Conservation (phyloP, 2,888 invertebrate species). For the Alloplasta piceator region DNA sequence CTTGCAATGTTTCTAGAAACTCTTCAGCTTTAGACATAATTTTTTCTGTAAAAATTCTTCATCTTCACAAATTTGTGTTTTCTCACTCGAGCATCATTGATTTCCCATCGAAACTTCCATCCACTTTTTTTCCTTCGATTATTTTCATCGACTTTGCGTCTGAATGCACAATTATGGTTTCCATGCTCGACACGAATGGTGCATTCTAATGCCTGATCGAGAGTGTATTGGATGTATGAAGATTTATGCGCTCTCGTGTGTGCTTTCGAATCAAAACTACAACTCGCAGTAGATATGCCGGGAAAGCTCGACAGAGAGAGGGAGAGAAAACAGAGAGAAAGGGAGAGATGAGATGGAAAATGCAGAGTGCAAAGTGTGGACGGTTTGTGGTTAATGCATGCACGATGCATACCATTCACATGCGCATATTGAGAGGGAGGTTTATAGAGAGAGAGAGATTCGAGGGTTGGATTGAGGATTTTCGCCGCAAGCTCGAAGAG, state of each 20-base stretch:
- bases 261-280: conserved; percentile 43
- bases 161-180: neutral
- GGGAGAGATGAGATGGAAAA: neutral
- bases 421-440: conserved; percentile 50
- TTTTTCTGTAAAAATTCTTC: too few relatives aligned
- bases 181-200: neutral
- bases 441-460: conserved; percentile 9
- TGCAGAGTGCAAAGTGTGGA: conserved; percentile 8
- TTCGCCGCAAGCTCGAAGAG: conserved; percentile 50
- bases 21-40: too few relatives aligned
- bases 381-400: conserved; percentile 32
- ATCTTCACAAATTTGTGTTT: too few relatives aligned
- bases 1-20: too few relatives aligned
- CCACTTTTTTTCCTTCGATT: too few relatives aligned
- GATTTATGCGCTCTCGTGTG: conserved; percentile 54
- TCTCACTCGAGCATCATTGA: too few relatives aligned
- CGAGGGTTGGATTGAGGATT: conserved; percentile 42
- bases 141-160: neutral
- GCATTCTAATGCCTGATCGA: neutral
- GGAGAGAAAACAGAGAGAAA: conserved; percentile 7
- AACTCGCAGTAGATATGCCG: conserved; percentile 40
- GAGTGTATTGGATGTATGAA: conserved; percentile 28
- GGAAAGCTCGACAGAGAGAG: conserved; percentile 1
- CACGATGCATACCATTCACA: conserved; percentile 35
- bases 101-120: too few relatives aligned